Evolutionary conservation across 2,888 invertebrate genomes (phyloP), one percentile per base, ranked within the genome.

Genomic region (Apamea anceps): DNA sequence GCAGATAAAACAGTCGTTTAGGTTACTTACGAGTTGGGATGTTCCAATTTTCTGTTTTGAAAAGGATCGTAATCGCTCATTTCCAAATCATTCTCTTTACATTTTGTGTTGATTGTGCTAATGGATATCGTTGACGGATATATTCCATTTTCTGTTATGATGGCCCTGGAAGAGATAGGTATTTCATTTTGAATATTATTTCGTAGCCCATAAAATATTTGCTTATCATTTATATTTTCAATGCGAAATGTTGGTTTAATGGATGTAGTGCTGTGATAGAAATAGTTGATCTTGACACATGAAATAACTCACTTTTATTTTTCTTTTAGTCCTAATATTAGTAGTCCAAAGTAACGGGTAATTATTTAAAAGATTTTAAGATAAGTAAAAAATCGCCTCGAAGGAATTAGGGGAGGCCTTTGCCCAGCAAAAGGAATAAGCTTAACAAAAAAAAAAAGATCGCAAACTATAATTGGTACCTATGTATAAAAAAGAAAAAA

Each of bases 1-100:
- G 18, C 3, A 57, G 51, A 81, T 75, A 68, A 71, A 79, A 68
- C 7, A 13, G 42, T n/a, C 8, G 71, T n/a, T 45, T 89, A 37
- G 37, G n/a, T 37, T 65, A 95, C 97, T 96, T 93, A 97, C 97
- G 97, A 96, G 90, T 96, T 97, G 0, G 97, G 96, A 89, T 97
- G 95, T 88, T 96, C 95, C 80, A 96, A 87, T 90, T 97, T 95
- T 90, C 97, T 95, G 77, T 96, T 95, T 77, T 94, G 90, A 81
- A 97, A 96, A 0, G 97, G 97, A 72, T 97, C 96, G 76, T 96
- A 96, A 0, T 89, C 88, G 76, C 88, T 92, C 57, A 92, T 92
- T 85, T 96, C 96, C 71, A 93, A 77, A 62, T 95, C 95, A 79
- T 93, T 91, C 68, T 94, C 92, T 93, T 95, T 94, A 93, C 95